Percentiles rank a stretch among this genome's conserved stretches.
These are phyloP conservation scores for Drosophila pallidifrons DNA, from an alignment of 1,140 invertebrate species.

Conservation along the genomic window DNA sequence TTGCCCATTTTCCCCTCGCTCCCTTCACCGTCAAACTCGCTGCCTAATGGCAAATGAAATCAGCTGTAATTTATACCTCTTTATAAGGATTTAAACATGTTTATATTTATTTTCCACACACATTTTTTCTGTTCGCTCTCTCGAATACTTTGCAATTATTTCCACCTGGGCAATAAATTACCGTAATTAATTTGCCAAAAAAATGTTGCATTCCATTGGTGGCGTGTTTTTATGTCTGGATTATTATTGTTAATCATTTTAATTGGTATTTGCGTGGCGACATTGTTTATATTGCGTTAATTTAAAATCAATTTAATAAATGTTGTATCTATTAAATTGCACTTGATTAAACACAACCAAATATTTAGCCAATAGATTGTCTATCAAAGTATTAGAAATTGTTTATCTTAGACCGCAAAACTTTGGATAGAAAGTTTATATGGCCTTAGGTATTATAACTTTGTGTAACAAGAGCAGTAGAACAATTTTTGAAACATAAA, in stretches of 20 bases:
- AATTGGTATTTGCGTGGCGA: constrained; percentile 12
- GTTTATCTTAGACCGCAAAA: no score
- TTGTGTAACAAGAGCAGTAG: no score
- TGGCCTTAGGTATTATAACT: no score
- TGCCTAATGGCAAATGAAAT: constrained; percentile 45
- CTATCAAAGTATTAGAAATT: no score
- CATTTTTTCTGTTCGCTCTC: constrained; percentile 15
- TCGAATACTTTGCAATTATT: constrained; percentile 40
- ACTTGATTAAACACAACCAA: not conserved
- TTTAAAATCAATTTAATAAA: constrained; percentile 20
- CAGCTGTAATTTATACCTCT: constrained; percentile 49
- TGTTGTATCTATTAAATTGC: not conserved
- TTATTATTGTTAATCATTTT: constrained; percentile 17
- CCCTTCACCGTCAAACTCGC: not conserved
- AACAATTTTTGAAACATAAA: no score
- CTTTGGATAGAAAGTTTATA: no score
- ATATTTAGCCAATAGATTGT: not conserved
- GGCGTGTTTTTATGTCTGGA: constrained; percentile 4
- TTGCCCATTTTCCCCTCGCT: constrained; percentile 2
- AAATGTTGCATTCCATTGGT: constrained; percentile 7
- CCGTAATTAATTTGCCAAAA: constrained; percentile 49
- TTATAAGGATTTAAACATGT: constrained; percentile 41
- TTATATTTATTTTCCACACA: constrained; percentile 42
- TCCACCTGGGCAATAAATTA: constrained; percentile 53
- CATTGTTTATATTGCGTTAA: constrained; percentile 24